Conservation (phyloP, 2,888 invertebrate genomes). For the Drymonia ruficornis region DNA sequence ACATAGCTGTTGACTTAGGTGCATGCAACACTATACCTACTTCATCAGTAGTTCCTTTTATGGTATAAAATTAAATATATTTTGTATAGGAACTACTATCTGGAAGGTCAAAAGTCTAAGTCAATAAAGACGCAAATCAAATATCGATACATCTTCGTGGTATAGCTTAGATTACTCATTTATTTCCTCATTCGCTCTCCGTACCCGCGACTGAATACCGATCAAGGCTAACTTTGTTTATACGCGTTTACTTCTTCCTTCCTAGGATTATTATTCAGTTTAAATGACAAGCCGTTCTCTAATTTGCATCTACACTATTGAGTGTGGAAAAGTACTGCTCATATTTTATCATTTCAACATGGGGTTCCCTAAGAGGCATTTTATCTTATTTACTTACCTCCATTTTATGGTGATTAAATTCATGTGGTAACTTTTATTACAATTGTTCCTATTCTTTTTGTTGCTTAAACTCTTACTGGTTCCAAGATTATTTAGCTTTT, state of each 20-base stretch:
- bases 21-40: no score
- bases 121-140: neutral
- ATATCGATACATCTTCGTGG: neutral
- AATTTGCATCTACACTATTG: slow-evolving; percentile 29
- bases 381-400: no score
- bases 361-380: no score
- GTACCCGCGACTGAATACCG: slow-evolving; percentile 25
- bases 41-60: no score
- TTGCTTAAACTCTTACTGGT: no score
- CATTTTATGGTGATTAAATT: no score
- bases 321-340: slow-evolving; percentile 9
- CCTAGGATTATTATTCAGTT: slow-evolving; percentile 31
- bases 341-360: no score
- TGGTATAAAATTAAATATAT: no score
- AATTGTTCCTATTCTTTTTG: no score
- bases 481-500: no score
- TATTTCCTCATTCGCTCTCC: slow-evolving; percentile 42
- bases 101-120: neutral
- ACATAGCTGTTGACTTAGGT: no score
- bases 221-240: slow-evolving; percentile 45
- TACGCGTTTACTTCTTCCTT: slow-evolving; percentile 49
- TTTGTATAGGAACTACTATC: neutral
- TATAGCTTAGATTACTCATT: slow-evolving; percentile 11
- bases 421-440: no score
- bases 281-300: slow-evolving; percentile 23